Evolutionary conservation across 2,888 invertebrate species (phyloP), one percentile per base, ranked within the genome.

Genomic region (Watsonalla binaria): DNA sequence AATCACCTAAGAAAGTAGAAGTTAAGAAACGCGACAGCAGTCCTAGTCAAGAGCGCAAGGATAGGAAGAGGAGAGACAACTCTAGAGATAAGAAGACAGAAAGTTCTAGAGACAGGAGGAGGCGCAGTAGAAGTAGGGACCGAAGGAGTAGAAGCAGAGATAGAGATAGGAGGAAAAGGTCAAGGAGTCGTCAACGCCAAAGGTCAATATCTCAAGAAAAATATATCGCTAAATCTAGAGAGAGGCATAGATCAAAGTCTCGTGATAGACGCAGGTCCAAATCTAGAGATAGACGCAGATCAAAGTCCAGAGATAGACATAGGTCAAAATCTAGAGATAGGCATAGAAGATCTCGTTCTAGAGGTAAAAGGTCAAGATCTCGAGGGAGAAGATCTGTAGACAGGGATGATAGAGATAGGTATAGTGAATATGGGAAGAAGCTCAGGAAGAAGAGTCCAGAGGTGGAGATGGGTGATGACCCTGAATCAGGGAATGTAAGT

Each of bases 401-500:
- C 52, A 63, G 60, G 67, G 71, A 78, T 54, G 74, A 78, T 6
- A 81, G 71, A 53, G 65, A 71, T 11, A 81, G 65, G 57, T 76
- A 71, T 74, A 77, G 68, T 62, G 72, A 87, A 61, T 76, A 82
- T 72, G 76, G 72, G 0, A 86, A 77, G 55, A 86, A 76, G 52
- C 57, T 67, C 5, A 80, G 75, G 51, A 88, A 78, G 58, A 83
- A 66, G 64, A 92, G 88, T 65, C 92, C 92, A 39, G 92, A 92
- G 35, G 83, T 89, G 54, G 91, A 90, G 62, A 82, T 95, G 65
- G 93, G 93, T 54, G 94, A 95, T 71, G 95, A 96, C 71, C 96
- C 96, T 0, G 94, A 95, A 63, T 92, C 95, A 5, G 96, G 96
- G 0, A 95, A 95, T 73, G 92, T 93, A 78, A 75, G 70, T 70